Evolutionary conservation across 2,888 invertebrate genomes (phyloP).

Genomic region (Tholera decimalis): DNA sequence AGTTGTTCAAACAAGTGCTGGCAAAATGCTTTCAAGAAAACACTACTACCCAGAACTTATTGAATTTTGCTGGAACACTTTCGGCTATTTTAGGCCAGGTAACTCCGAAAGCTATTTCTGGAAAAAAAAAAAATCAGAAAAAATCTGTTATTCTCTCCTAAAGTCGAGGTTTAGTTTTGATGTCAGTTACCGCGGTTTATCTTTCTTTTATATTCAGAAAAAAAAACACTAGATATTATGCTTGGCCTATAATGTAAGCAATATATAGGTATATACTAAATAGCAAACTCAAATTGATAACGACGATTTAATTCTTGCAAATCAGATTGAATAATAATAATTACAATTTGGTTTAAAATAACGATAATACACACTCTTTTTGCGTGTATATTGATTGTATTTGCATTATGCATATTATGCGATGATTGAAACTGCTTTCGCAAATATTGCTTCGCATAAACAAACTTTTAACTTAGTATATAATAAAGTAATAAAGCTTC

Average conservation of each 20-base stretch:
- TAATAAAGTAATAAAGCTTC: too few species aligned
- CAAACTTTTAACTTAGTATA: too few species aligned
- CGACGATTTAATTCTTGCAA: neutral
- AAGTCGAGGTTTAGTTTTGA: neutral
- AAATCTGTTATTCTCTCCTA: too few species aligned
- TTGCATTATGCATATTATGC: too few species aligned
- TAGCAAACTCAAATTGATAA: neutral
- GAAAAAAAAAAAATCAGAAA: neutral
- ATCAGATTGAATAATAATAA: neutral
- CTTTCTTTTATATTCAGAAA: too few species aligned
- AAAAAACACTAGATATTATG: too few species aligned
- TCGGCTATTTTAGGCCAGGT: neutral
- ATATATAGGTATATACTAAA: neutral
- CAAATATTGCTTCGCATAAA: too few species aligned
- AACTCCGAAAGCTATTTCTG: neutral
- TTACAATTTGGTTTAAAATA: neutral
- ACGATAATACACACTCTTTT: neutral
- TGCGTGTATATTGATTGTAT: too few species aligned
- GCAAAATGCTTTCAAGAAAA: neutral
- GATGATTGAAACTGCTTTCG: too few species aligned
- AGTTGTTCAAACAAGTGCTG: slow-evolving; percentile 7
- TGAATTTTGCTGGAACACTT: slow-evolving; percentile 11
- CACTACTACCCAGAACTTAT: neutral
- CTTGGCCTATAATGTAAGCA: too few species aligned
- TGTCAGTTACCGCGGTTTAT: too few species aligned